Base-by-base conservation (phyloP, 1,140 invertebrate genomes). In the Leptopilina boulardi region DNA sequence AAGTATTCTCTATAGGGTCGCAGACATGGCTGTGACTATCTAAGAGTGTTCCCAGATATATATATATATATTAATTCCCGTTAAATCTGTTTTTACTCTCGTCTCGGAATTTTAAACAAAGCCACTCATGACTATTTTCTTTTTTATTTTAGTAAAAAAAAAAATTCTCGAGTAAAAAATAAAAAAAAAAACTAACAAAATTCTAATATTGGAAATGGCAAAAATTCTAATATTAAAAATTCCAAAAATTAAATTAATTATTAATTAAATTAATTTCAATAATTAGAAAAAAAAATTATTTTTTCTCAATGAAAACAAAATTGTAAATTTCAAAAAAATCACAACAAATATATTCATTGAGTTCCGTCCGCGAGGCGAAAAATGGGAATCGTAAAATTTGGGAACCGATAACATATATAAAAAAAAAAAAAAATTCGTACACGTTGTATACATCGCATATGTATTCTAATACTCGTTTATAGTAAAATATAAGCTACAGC, bases 11-110 rank as follows among this genome's bases (percentile, higher is more conserved):
- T 66, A 38, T 38, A 66, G 59, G 59, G 59, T 30, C 59, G 59
- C 59, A 66, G 59, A 66, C 59, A 66, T 66, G 59, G 59, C 59
- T 66, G 59, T 66, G 59, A 30, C 59, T 66, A 66, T 26, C 26
- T 66, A 66, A 66, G 26, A 23, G 21, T 66, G 59, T 66, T 66
- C 59, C 26, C 23, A 66, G 15, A 66, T 30, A 66, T 66, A 38
- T 38, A 38, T 8, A 66, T 30, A 66, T 66, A 38, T 38, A 38
- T 8, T 38, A 11, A 66, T 30, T 66, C 59, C 26, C 11, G 4
- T 66, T 66, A 66, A 66, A 30, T 54, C 51, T n/a, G 23, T 66
- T 66, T 66, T 23, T 34, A 66, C 59, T 66, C 59, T 66, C 59
- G 59, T 3, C 59, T 30, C 59, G 59, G 23, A 66, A 30, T 66